Conservation (phyloP, 2,888 invertebrate genomes). For the Busseola fusca region DNA sequence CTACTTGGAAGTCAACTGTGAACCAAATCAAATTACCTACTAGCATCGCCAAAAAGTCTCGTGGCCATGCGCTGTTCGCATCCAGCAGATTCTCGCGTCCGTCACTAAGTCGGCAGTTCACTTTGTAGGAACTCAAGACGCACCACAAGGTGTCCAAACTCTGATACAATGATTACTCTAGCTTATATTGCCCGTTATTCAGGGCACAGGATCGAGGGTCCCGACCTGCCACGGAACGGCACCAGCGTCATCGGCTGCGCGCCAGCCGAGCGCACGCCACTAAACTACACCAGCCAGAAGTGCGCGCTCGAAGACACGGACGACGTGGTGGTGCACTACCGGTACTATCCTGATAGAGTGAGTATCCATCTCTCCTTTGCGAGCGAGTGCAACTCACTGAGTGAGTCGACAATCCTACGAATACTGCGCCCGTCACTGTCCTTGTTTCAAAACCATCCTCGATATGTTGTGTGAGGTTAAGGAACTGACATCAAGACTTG, state of each 20-base stretch:
- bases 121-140: too few species aligned
- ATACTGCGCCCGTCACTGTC: too few species aligned
- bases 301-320: conserved; percentile 82
- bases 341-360: conserved; percentile 84
- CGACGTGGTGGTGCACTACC: conserved; percentile 83
- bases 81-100: background rate
- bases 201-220: conserved; percentile 82
- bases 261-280: conserved; percentile 79
- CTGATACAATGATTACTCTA: background rate
- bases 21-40: background rate
- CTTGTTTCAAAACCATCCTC: too few species aligned
- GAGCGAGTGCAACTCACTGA: too few species aligned
- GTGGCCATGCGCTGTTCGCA: background rate
- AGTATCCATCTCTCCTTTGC: conserved; percentile 14
- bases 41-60: too few species aligned
- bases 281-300: conserved; percentile 79
- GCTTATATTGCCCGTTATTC: conserved; percentile 10
- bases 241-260: conserved; percentile 79
- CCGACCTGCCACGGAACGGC: conserved; percentile 82
- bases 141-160: background rate
- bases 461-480: too few species aligned
- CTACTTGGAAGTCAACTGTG: background rate
- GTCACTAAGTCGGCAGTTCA: background rate
- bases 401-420: too few species aligned
- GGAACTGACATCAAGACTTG: too few species aligned